Evolutionary conservation across 2,797 vertebrate genomes (phyloP), one percentile per base, ranked within the genome.

Genomic region (Pitangus sulphuratus): DNA sequence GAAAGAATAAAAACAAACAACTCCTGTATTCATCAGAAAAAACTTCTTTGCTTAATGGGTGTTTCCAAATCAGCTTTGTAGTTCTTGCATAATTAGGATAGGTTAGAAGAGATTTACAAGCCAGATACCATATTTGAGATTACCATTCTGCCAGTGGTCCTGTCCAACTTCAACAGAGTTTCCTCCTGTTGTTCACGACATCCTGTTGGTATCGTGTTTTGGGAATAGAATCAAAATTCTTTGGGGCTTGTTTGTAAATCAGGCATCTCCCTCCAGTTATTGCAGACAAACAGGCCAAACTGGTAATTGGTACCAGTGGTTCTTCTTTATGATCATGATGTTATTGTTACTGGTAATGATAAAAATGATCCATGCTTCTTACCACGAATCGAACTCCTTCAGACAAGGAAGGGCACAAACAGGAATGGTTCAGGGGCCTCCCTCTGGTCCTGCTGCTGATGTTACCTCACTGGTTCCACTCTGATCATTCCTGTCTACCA

Each of bases 141-240:
- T 37, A 74, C 25, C 66, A 5, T 65, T 86, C 65, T 89, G 47
- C 83, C 89, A 75, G 48, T 17, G 0, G 3, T 50, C 71, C 54
- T 62, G 48, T 40, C 56, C 0, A 0, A 91, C 68, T 44, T 89
- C 71, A 88, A 37, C 22, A 85, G 20, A 65, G 37, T 54, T 95
- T 94, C 77, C 61, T 89, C 44, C 76, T 94, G 87, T 92, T 96
- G 87, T 96, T 80, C 53, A 12, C 7, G 25, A 71, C 42, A 91
- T 91, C 87, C 83, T 68, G 75, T 53, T 53, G 71, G 76, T 82
- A 47, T 50, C 76, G 60, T 21, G 28, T 62, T 91, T 82, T 51
- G n/a, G 53, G 42, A 87, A 87, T 2, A 75, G 78, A 82, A 77
- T 42, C 53, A 85, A 48, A 80, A 81, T 74, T 86, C 30, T 50